Conservation (phyloP, 2,113 vertebrate species). For the Carassius carassius region DNA sequence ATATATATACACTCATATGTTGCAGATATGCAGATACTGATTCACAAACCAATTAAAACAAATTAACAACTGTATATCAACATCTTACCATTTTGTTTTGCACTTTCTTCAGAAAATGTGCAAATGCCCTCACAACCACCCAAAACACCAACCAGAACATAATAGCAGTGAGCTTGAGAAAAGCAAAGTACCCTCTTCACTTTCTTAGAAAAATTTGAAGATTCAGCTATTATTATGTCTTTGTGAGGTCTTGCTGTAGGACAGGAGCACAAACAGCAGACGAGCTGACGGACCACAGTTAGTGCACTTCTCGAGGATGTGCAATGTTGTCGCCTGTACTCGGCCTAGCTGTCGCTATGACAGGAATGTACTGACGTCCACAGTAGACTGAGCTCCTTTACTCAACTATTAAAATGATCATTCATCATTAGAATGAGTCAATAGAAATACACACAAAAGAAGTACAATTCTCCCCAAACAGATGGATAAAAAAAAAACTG, state of each 20-base stretch:
- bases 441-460: neutral
- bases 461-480: neutral
- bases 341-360: neutral
- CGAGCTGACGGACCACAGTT: neutral
- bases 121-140: neutral
- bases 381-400: neutral
- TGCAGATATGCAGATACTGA: neutral
- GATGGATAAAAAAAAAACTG: neutral
- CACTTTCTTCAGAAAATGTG: too few species aligned
- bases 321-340: neutral
- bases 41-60: neutral
- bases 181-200: neutral
- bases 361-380: slow-evolving; percentile 27
- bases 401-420: neutral
- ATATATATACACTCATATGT: neutral
- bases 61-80: neutral
- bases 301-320: neutral
- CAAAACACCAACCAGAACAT: neutral
- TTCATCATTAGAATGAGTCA: too few species aligned
- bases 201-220: neutral
- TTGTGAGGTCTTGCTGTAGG: neutral
- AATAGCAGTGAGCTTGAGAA: neutral
- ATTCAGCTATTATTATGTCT: neutral
- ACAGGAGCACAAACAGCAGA: neutral
- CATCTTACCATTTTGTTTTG: too few species aligned